Evolutionary conservation across 2,888 invertebrate genomes (phyloP).

Genomic region (Tenthredo livida): DNA sequence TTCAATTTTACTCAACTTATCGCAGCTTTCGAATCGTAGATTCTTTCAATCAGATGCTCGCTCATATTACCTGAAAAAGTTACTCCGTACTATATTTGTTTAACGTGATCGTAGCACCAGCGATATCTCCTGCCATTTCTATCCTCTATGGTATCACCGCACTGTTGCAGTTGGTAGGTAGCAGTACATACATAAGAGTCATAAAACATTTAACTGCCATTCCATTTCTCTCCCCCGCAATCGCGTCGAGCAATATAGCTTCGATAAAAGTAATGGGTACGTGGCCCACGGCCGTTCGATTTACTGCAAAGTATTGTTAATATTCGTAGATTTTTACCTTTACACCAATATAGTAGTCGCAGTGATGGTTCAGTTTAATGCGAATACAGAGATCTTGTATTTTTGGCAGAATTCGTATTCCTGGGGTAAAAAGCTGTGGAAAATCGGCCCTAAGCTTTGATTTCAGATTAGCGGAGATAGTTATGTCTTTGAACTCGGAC

Average conservation of each 20-base stretch:
- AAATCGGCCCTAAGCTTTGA: not conserved
- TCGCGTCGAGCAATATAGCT: conserved; percentile 26
- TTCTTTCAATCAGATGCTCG: not conserved
- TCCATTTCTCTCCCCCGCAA: conserved; percentile 29
- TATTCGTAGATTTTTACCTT: not conserved
- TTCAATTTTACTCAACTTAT: not conserved
- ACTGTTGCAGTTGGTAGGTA: conserved; percentile 4
- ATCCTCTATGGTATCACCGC: not conserved
- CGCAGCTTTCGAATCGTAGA: not conserved
- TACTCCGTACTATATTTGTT: not conserved
- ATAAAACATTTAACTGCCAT: conserved; percentile 46
- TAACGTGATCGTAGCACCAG: conserved; percentile 1
- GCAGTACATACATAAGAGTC: not conserved
- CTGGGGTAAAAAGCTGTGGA: not conserved
- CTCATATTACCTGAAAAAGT: not conserved
- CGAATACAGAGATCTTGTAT: not conserved
- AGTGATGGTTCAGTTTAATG: too few species aligned
- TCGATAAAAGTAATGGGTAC: conserved; percentile 43
- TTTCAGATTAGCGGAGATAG: not conserved
- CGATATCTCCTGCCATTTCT: conserved; percentile 15
- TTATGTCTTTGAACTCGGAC: conserved; percentile 16
- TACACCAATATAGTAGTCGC: not conserved
- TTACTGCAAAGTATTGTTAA: conserved; percentile 31
- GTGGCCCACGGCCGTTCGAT: conserved; percentile 41
- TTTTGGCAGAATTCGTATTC: not conserved